These are phyloP conservation scores for Ceratothoa steindachneri DNA, from an alignment of 2,888 invertebrate species.

Conservation along the genomic window DNA sequence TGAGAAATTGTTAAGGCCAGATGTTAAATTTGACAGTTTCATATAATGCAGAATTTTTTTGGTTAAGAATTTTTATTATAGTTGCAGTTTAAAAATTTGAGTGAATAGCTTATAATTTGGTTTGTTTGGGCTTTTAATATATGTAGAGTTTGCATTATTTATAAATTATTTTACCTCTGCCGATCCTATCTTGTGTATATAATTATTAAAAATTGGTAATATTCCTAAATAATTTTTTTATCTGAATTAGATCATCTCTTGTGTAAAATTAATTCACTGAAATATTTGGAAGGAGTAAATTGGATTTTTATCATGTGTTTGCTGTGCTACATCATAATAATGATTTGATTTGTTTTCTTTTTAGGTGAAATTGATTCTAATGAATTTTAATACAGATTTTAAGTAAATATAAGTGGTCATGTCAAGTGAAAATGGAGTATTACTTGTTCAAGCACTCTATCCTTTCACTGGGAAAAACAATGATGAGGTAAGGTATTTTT, in stretches of 20 bases:
- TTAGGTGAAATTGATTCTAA: background rate
- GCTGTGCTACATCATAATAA: background rate
- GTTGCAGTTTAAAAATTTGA: too few species aligned
- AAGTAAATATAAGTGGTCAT: background rate
- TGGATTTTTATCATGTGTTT: too few species aligned
- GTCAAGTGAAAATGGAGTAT: slow-evolving; percentile 12
- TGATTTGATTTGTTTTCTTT: background rate
- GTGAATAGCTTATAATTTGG: too few species aligned
- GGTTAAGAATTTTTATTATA: background rate
- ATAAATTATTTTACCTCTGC: too few species aligned
- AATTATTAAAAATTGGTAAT: too few species aligned
- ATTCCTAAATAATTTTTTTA: too few species aligned
- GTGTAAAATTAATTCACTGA: too few species aligned
- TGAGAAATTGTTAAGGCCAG: background rate
- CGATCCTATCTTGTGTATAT: too few species aligned
- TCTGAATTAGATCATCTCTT: too few species aligned
- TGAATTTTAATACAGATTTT: background rate
- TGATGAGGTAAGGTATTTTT: slow-evolving; percentile 69
- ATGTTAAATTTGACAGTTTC: background rate
- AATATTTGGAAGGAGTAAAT: too few species aligned
- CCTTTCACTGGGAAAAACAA: slow-evolving; percentile 94
- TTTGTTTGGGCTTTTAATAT: too few species aligned
- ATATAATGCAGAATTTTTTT: background rate
- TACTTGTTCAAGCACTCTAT: slow-evolving; percentile 81
- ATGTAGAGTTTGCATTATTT: too few species aligned